These are phyloP conservation scores for Pipra filicauda DNA, from an alignment of 2,113 vertebrate genomes.

Conservation along the genomic window DNA sequence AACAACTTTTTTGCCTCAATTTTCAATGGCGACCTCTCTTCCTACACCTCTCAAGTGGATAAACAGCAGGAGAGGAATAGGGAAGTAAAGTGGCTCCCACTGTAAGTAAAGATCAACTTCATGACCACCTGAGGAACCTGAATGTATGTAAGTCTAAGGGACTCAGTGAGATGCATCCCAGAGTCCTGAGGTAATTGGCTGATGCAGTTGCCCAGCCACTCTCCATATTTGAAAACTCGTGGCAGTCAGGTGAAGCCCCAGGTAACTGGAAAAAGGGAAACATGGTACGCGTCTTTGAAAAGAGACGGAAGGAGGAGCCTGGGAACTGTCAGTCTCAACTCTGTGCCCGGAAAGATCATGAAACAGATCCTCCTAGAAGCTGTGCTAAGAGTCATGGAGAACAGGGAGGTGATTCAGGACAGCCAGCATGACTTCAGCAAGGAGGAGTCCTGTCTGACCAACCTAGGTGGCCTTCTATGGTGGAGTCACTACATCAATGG, in stretches of 20 bases:
- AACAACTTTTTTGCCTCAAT: background rate
- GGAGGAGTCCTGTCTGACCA: background rate
- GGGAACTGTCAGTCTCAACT: background rate
- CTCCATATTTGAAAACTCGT: background rate
- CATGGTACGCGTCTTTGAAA: background rate
- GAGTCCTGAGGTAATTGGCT: background rate
- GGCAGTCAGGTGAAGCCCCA: background rate
- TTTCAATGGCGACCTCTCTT: background rate
- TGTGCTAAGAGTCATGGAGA: background rate
- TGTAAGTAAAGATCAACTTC: background rate
- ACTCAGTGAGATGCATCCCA: no score
- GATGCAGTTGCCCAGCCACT: background rate
- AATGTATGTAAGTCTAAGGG: background rate
- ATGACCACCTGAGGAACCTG: background rate
- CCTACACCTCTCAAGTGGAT: background rate
- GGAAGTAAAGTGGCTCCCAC: background rate
- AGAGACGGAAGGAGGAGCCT: background rate
- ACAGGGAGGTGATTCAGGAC: background rate
- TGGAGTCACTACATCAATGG: background rate
- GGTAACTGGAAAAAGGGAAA: background rate
- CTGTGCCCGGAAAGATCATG: background rate
- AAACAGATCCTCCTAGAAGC: background rate
- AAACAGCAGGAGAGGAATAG: background rate
- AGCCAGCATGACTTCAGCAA: background rate
- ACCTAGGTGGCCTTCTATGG: background rate